phyloP scores from a whole-genome alignment of 2,888 invertebrate genomes.

The Tipula unca region DNA sequence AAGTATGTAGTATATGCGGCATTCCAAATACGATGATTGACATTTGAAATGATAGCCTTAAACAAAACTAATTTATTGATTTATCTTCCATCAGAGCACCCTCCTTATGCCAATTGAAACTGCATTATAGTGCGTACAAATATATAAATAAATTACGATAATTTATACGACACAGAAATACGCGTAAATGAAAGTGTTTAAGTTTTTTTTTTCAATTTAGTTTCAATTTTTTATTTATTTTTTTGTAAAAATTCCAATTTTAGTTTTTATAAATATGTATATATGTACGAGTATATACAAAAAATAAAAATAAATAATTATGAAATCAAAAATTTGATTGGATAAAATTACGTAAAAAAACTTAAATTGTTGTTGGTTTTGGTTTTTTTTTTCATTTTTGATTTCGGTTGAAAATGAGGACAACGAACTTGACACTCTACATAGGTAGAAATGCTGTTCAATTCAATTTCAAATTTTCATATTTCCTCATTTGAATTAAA shows the following conservation, averaged over 20 bases:
- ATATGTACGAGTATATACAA: no score
- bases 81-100: no score
- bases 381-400: background rate
- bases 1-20: no score
- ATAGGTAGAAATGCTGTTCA: background rate
- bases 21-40: no score
- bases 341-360: background rate
- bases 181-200: background rate
- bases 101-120: background rate
- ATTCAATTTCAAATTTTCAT: background rate
- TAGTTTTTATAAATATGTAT: background rate
- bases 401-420: background rate
- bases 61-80: no score
- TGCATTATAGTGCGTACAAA: background rate
- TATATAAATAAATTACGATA: background rate
- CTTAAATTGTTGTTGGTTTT: background rate
- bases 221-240: background rate
- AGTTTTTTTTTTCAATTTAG: background rate
- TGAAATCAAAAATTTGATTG: background rate
- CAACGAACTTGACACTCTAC: slow-evolving; percentile 8
- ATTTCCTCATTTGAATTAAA: slow-evolving; percentile 14
- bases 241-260: background rate
- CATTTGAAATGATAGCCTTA: no score
- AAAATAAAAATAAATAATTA: background rate
- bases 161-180: background rate